These are phyloP conservation scores for Catagonus wagneri DNA, from an alignment of 2,113 vertebrate species.

Conservation along the genomic window DNA sequence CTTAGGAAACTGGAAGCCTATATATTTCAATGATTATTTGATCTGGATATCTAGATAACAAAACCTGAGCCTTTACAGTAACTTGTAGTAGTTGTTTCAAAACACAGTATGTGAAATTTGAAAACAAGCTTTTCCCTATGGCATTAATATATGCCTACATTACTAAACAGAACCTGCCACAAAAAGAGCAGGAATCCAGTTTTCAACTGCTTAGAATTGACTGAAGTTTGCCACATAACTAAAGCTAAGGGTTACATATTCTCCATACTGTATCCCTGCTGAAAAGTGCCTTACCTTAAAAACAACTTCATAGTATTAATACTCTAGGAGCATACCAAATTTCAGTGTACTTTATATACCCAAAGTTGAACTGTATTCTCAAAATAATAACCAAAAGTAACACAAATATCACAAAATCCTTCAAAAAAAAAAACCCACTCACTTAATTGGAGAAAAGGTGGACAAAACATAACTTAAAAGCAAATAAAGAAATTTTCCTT, in stretches of 20 bases:
- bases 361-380: constrained; percentile 46
- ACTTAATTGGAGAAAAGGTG: not conserved
- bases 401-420: constrained; percentile 10
- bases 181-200: constrained; percentile 21
- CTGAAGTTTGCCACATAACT: constrained; percentile 28
- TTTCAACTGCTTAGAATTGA: constrained; percentile 31
- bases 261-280: constrained; percentile 6
- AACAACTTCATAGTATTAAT: constrained; percentile 29
- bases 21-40: not conserved
- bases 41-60: not conserved
- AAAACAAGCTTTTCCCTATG: not conserved
- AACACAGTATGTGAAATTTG: constrained; percentile 39
- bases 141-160: not conserved
- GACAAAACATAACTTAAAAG: not conserved
- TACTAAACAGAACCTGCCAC: constrained; percentile 33
- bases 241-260: constrained; percentile 27
- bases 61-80: not conserved
- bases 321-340: not conserved
- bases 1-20: not conserved
- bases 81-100: constrained; percentile 47
- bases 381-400: constrained; percentile 6
- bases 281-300: constrained; percentile 72
- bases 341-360: constrained; percentile 25
- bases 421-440: constrained; percentile 8
- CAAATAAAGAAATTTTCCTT: not conserved